Evolutionary conservation across 2,797 vertebrate species (phyloP).

Genomic region (Novumbra hubbsi): DNA sequence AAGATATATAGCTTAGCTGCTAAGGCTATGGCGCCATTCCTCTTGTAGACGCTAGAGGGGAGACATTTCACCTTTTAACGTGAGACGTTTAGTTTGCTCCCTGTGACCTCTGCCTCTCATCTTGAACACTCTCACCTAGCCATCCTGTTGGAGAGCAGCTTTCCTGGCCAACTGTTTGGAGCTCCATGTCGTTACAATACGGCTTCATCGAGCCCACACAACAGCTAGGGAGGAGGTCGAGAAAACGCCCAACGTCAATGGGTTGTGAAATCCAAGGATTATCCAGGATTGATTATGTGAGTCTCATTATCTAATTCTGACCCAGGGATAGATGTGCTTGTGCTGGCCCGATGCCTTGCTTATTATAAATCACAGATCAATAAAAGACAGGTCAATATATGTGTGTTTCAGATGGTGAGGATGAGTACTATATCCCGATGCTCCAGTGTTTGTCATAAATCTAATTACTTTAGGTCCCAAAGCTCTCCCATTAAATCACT

Average conservation of each 20-base stretch:
- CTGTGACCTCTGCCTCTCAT: too few species aligned
- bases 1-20: too few species aligned
- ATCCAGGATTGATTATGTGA: slow-evolving; percentile 60
- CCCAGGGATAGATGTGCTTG: slow-evolving; percentile 45
- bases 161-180: slow-evolving; percentile 46
- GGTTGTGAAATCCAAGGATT: slow-evolving; percentile 44
- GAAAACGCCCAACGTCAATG: slow-evolving; percentile 51
- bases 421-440: slow-evolving; percentile 42
- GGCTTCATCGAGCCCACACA: slow-evolving; percentile 44
- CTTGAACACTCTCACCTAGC: slow-evolving; percentile 46
- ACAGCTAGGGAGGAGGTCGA: background rate
- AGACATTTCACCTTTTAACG: background rate
- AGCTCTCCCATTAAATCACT: slow-evolving; percentile 13
- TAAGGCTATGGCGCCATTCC: too few species aligned
- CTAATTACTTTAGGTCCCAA: slow-evolving; percentile 34
- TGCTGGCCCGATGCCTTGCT: slow-evolving; percentile 38
- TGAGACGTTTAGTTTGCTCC: background rate
- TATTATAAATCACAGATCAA: slow-evolving; percentile 61
- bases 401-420: slow-evolving; percentile 12
- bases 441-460: slow-evolving; percentile 43
- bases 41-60: too few species aligned
- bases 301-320: slow-evolving; percentile 50
- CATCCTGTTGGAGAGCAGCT: slow-evolving; percentile 31
- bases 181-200: slow-evolving; percentile 16
- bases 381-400: slow-evolving; percentile 49